These are phyloP conservation scores for Astyanax mexicanus DNA, from an alignment of 2,797 vertebrate species.

Conservation along the genomic window DNA sequence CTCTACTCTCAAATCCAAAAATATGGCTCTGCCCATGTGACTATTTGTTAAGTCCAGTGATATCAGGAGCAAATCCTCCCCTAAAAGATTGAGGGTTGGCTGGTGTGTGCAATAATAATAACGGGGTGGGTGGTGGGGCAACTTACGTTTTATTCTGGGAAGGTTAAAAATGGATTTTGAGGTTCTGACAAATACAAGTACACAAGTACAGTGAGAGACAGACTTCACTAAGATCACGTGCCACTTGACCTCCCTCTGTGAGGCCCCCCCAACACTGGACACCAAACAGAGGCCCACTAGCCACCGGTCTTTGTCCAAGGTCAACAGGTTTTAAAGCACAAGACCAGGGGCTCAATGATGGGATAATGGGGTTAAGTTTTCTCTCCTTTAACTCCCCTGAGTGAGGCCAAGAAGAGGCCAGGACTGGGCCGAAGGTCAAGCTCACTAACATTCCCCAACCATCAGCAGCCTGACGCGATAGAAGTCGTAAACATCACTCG, in stretches of 20 bases:
- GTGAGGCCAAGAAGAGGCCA: constrained; percentile 23
- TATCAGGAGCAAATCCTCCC: constrained; percentile 78
- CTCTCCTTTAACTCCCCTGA: constrained; percentile 19
- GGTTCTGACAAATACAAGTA: constrained; percentile 70
- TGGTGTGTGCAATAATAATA: constrained; percentile 68
- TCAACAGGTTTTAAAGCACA: constrained; percentile 74
- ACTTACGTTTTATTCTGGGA: constrained; percentile 79
- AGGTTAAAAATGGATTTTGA: constrained; percentile 82
- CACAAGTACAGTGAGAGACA: constrained; percentile 66
- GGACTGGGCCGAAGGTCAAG: constrained; percentile 70
- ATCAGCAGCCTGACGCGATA: constrained; percentile 72
- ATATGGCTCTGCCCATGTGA: constrained; percentile 77
- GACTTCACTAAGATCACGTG: constrained; percentile 71
- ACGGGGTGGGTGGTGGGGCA: constrained; percentile 28
- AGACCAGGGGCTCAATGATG: constrained; percentile 81
- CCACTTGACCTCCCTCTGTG: constrained; percentile 52
- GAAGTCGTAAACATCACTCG: constrained; percentile 73
- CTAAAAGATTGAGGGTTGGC: constrained; percentile 66
- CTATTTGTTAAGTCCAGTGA: constrained; percentile 83
- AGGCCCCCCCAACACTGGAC: constrained; percentile 35
- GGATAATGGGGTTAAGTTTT: constrained; percentile 72
- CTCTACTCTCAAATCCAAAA: constrained; percentile 63
- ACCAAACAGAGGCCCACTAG: constrained; percentile 68
- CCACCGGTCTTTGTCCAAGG: constrained; percentile 52
- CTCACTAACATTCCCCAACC: constrained; percentile 77